phyloP scores from a whole-genome alignment of 2,113 vertebrate species.

The Spilogale gracilis region DNA sequence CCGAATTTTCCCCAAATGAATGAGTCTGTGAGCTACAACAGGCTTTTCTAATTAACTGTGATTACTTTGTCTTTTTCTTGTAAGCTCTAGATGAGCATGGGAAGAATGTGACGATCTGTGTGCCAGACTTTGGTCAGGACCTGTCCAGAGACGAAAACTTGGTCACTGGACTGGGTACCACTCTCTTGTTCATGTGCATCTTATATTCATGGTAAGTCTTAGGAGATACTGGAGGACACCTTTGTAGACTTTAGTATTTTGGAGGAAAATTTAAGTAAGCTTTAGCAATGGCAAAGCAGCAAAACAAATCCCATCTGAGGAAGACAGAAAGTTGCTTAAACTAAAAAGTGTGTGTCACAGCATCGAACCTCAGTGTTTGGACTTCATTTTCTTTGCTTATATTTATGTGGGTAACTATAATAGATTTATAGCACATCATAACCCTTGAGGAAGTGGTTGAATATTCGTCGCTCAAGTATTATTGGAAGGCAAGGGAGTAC shows the following conservation, averaged over 20 bases:
- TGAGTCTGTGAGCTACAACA: background rate
- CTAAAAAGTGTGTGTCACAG: background rate
- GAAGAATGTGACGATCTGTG: conserved; percentile 93
- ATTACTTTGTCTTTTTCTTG: conserved; percentile 63
- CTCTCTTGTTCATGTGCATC: conserved; percentile 93
- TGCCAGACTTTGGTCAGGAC: conserved; percentile 91
- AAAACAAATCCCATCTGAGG: background rate
- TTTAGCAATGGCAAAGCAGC: background rate
- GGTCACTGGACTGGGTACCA: conserved; percentile 92
- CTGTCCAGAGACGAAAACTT: conserved; percentile 92
- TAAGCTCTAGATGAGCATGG: conserved; percentile 88
- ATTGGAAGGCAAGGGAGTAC: background rate
- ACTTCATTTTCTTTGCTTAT: background rate
- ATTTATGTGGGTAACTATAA: background rate
- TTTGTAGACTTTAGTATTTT: background rate
- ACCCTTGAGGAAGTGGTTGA: background rate
- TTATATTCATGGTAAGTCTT: conserved; percentile 96
- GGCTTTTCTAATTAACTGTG: background rate
- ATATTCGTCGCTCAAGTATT: background rate
- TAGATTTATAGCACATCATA: background rate
- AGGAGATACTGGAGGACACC: background rate
- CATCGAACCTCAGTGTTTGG: background rate
- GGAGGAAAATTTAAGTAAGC: background rate
- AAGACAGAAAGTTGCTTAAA: background rate
- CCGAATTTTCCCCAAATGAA: background rate